A percentile compares a stretch with the other conserved stretches of the same genome.
phyloP scores from a whole-genome alignment of 2,113 vertebrate species.

The human region DNA sequence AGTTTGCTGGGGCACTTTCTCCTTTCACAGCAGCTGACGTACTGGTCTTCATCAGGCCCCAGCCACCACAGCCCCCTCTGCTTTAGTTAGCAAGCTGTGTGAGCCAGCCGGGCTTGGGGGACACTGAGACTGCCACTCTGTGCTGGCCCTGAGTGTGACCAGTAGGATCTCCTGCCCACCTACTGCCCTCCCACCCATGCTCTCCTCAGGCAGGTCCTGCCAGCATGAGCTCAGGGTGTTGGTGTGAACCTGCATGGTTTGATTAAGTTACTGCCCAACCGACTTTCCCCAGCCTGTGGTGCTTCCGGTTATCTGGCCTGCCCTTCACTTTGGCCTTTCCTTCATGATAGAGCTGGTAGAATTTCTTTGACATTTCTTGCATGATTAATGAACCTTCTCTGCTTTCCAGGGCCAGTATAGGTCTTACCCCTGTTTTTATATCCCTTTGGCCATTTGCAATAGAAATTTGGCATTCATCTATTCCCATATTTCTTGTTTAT shows the following conservation, averaged over 20 bases:
- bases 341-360: neutral
- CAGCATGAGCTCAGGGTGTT: neutral
- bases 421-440: neutral
- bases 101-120: rapidly evolving
- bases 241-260: neutral
- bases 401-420: neutral
- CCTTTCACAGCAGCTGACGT: neutral
- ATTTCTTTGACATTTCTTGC: neutral
- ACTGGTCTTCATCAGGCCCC: neutral
- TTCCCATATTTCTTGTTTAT: neutral
- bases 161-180: neutral
- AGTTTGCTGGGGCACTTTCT: neutral
- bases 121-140: neutral
- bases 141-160: neutral
- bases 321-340: neutral
- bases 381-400: neutral
- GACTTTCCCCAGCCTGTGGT: neutral
- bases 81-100: neutral
- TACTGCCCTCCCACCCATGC: too few relatives aligned
- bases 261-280: neutral
- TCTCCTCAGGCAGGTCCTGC: neutral
- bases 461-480: neutral
- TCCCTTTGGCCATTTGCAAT: neutral
- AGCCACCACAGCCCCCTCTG: neutral
- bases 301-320: neutral